Conservation (phyloP, 2,113 vertebrate species). For the Seriola dumerili region DNA sequence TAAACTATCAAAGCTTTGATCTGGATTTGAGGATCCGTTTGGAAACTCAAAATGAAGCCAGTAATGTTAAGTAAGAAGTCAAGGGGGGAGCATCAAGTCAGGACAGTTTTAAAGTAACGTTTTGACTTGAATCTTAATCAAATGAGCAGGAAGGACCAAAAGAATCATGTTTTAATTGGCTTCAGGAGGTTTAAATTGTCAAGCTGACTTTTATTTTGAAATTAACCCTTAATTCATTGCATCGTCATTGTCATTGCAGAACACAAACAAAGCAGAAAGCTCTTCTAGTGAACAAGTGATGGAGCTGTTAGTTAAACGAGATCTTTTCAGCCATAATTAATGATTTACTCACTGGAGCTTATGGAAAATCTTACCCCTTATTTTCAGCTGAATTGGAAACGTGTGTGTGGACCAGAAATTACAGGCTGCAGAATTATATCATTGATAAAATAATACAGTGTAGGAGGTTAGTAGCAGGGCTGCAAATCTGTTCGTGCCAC, state of each 20-base stretch:
- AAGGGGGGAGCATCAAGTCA: slow-evolving; percentile 9
- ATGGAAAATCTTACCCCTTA: no score
- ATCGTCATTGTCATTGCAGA: no score
- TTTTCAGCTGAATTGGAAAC: no score
- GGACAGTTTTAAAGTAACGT: background rate
- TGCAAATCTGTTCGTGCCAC: slow-evolving; percentile 35
- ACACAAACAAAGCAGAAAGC: background rate
- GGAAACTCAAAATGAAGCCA: background rate
- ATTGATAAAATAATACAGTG: slow-evolving; percentile 25
- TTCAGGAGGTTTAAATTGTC: no score
- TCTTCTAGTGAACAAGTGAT: background rate
- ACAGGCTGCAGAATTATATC: background rate
- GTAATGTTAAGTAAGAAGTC: background rate
- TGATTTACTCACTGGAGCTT: no score
- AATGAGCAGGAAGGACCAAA: background rate
- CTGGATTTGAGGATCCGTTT: slow-evolving; percentile 13
- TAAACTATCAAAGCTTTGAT: slow-evolving; percentile 44
- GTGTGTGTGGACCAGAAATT: no score
- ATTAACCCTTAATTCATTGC: no score
- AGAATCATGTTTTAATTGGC: background rate
- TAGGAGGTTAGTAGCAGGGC: slow-evolving; percentile 29
- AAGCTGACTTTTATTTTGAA: background rate
- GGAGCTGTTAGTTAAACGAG: no score
- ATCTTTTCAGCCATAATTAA: no score
- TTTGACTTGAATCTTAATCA: background rate